Evolutionary conservation across 2,797 vertebrate species (phyloP), one percentile per base, ranked within the genome.

Genomic region (Acanthornis magna): DNA sequence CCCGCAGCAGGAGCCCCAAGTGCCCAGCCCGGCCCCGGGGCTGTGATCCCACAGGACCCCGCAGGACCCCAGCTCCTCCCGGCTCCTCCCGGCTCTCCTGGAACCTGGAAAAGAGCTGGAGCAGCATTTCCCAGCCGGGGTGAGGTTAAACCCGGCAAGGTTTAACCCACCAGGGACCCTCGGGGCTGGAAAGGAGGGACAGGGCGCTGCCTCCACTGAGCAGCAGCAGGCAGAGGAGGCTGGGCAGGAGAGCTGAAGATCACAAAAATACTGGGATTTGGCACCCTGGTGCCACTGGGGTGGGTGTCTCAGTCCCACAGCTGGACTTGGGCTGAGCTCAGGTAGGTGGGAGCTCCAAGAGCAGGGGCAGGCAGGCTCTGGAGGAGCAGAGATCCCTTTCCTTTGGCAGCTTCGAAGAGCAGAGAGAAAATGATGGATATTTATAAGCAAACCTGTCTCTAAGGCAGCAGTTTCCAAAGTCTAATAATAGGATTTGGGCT

Each of bases 371-470:
- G 57, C 53, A 50, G 66, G 85, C 20, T 34, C 48, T 65, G 32
- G 29, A 51, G 81, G 11, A 43, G 68, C 53, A 84, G 72, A 88
- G 36, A 45, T 32, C 38, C 30, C 21, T 36, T 43, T 29, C 60
- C 78, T 45, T 50, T 32, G 43, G 43, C 91, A 91, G 47, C 58
- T 70, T 17, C 16, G 60, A 50, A 47, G 65, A 74, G 48, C 61
- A 76, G 66, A 40, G 63, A 76, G 84, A 78, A 93, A 93, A 88
- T 30, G 51, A 53, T 17, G 60, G 93, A 43, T 91, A 88, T 92
- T 96, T 93, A 70, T 85, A 68, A 91, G 91, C 91, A 96, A 93
- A 95, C 76, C 86, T 95, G 89, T 95, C 94, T 92, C 92, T 94
- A 89, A 96, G 94, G 95, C 94, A 94, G 95, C 95, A 75, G 67